These are phyloP conservation scores for Heliconius congener DNA, from an alignment of 1,140 invertebrate species.

Conservation along the genomic window DNA sequence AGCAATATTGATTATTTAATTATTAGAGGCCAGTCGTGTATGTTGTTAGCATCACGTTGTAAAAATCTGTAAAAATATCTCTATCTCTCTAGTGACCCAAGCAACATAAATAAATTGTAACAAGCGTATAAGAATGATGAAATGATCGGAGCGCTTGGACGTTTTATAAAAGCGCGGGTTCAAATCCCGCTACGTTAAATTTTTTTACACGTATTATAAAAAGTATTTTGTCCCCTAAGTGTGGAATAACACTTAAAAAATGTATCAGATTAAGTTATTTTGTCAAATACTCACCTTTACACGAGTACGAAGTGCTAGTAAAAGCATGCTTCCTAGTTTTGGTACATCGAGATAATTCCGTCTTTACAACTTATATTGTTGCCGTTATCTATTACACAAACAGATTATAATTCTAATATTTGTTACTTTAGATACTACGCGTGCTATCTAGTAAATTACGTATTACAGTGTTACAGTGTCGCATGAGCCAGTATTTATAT, in stretches of 20 bases:
- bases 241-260: too few species aligned
- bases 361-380: conserved; percentile 6
- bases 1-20: too few species aligned
- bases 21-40: too few species aligned
- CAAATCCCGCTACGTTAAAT: not conserved
- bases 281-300: not conserved
- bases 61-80: too few species aligned
- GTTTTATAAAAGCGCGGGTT: too few species aligned
- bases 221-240: not conserved
- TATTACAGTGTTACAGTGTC: not conserved
- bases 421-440: conserved; percentile 1
- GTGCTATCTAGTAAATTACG: not conserved
- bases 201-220: not conserved
- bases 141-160: too few species aligned
- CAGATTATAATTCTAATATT: conserved; percentile 3
- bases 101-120: too few species aligned
- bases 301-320: not conserved
- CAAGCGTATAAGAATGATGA: too few species aligned
- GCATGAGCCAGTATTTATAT: too few species aligned
- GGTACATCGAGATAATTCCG: not conserved
- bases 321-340: conserved; percentile 1
- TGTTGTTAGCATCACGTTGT: too few species aligned
- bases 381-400: not conserved
- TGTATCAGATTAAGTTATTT: not conserved
- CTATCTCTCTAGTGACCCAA: too few species aligned